phyloP scores from a whole-genome alignment of 2,797 vertebrate species.

The Centroberyx gerrardi region DNA sequence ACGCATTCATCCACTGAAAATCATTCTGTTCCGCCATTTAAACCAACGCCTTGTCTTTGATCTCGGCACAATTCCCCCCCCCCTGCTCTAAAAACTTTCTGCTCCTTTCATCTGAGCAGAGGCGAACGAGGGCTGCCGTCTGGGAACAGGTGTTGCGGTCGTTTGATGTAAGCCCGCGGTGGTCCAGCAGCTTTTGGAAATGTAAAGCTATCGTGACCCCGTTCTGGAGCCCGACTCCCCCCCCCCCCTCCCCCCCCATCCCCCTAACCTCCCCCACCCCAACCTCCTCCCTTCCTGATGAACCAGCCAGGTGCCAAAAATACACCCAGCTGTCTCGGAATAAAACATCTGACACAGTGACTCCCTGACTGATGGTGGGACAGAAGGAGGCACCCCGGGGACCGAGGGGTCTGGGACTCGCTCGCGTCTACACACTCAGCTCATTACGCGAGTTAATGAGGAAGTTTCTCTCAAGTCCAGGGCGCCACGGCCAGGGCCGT shows the following conservation, averaged over 20 bases:
- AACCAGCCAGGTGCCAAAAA: conserved; percentile 73
- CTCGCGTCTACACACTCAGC: conserved; percentile 45
- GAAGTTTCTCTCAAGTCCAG: conserved; percentile 50
- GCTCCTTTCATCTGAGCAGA: conserved; percentile 74
- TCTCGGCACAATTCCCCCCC: conserved; percentile 54
- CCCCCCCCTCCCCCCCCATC: not conserved
- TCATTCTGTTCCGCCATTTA: conserved; percentile 63
- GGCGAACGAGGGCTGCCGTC: conserved; percentile 51
- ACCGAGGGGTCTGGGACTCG: conserved; percentile 45
- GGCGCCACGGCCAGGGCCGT: not conserved
- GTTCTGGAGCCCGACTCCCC: conserved; percentile 51
- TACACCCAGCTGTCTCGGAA: conserved; percentile 74
- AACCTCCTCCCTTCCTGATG: conserved; percentile 29
- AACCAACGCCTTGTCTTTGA: conserved; percentile 64
- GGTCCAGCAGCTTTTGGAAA: conserved; percentile 63
- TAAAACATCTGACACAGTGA: conserved; percentile 78
- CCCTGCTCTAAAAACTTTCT: conserved; percentile 59
- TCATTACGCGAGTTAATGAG: conserved; percentile 74
- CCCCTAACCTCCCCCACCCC: not conserved
- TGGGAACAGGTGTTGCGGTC: conserved; percentile 78
- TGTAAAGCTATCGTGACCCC: conserved; percentile 68
- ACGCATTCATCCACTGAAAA: conserved; percentile 58
- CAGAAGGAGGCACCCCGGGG: conserved; percentile 62
- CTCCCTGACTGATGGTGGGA: conserved; percentile 74
- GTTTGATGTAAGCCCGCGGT: conserved; percentile 77